Evolutionary conservation across 1,140 invertebrate genomes (phyloP).

Genomic region (Drosophila suzukii): DNA sequence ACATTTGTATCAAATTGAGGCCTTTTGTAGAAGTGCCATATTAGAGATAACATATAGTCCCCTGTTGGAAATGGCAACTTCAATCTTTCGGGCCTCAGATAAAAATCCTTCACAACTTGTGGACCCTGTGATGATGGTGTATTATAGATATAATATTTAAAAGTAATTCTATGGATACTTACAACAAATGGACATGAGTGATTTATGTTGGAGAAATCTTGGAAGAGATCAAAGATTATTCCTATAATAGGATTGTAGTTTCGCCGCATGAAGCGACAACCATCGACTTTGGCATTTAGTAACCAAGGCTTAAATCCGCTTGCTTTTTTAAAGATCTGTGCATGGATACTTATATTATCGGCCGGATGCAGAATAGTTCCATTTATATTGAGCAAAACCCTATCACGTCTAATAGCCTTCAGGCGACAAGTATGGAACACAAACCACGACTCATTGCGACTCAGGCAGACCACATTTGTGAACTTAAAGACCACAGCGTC

Average conservation of each 20-base stretch:
- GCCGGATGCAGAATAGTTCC: slow-evolving; percentile 12
- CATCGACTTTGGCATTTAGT: neutral
- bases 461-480: neutral
- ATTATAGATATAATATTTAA: too few species aligned
- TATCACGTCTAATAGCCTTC: slow-evolving; percentile 18
- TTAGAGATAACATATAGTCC: neutral
- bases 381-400: slow-evolving; percentile 4
- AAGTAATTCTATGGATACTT: neutral
- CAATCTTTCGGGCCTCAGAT: too few species aligned
- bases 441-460: slow-evolving; percentile 22
- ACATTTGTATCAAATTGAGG: slow-evolving; percentile 19
- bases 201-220: slow-evolving; percentile 24
- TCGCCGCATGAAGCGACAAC: too few species aligned
- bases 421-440: slow-evolving; percentile 21
- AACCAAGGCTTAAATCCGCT: slow-evolving; percentile 38
- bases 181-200: slow-evolving; percentile 34
- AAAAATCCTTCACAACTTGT: too few species aligned
- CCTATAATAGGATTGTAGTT: neutral
- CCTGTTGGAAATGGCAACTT: too few species aligned
- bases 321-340: slow-evolving; percentile 19
- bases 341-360: neutral
- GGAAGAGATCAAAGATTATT: neutral
- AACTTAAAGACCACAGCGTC: slow-evolving; percentile 26
- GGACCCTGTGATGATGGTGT: too few species aligned
- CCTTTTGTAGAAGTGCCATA: slow-evolving; percentile 8